Base-by-base conservation (phyloP, 2,888 invertebrate species). In the Drosophila quinaria region DNA sequence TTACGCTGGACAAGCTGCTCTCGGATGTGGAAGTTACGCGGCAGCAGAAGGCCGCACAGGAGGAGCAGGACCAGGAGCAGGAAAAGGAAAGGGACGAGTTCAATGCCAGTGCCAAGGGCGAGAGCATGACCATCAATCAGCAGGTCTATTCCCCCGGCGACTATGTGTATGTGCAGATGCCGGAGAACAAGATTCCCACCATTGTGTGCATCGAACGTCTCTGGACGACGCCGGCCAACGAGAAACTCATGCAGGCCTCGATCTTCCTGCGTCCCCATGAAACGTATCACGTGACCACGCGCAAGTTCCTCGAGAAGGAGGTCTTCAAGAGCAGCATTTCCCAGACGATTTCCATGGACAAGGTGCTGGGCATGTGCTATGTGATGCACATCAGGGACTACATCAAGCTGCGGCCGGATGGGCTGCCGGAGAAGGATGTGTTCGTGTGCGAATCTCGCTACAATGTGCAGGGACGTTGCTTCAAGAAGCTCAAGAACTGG, bases 401-500 rank as follows among this genome's bases (percentile, higher is more conserved):
- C 93, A 97, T 98, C 92, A 97, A 97, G 91, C 95, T 95, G 92
- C 95, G 95, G 77, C 98, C 99, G 0, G 97, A 97, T 94, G 96
- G 96, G 19, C 97, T 97, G 89, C 94, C 95, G 0, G 98, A 98
- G 73, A 97, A 97, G 90, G 98, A 99, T 93, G 96, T 99, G 1
- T 99, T 96, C 91, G 98, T 99, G 0, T 99, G 99, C 92, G 99
- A 99, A 93, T 98, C 97, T 17, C 95, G 98, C 5, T 99, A 99
- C 93, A 97, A 96, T 80, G 96, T 97, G 0, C 96, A 95, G 84
- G 95, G 95, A 39, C 95, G 98, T 70, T 95, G 96, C 85, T 99
- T 99, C 93, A 98, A 98, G 93, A 99, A 99, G 93, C 97, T 99
- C 67, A 97, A 97, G 93, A 95, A 95, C 73, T 96, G 95, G 96